Evolutionary conservation across 2,888 invertebrate species (phyloP), one percentile per base, ranked within the genome.

Genomic region (Drosophila meridiana): DNA sequence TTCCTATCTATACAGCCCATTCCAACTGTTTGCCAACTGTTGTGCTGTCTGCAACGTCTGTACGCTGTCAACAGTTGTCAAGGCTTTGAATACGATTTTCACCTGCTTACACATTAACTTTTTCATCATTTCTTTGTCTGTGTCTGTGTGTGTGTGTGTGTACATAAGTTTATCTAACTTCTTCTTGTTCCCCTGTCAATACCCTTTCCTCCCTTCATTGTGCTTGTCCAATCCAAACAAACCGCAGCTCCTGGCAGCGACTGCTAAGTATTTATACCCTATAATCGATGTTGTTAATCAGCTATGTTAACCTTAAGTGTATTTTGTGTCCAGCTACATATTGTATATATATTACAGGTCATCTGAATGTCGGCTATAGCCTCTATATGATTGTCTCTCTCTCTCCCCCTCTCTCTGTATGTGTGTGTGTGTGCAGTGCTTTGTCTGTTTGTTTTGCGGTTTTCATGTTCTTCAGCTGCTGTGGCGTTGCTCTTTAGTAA

Each of bases 1-100:
- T 48, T 45, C 58, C 43, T 59, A 26, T 64, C n/a, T 59, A 8
- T 57, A 13, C 14, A 57, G 3, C 26, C 34, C 28, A 53, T 38
- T 32, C 26, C 28, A 20, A 20, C 20, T 20, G 42, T 45, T 43
- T 62, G 48, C 48, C 42, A 53, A 56, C 58, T 83, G 70, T 67
- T 73, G 47, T 28, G 40, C 53, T 56, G 42, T 68, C 36, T 40
- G 38, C 30, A 60, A n/a, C 66, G 74, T 65, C 69, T 80, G 73
- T 50, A 32, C 48, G 73, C 76, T 89, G 83, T 83, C 89, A 86
- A 78, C 86, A 90, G 89, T 90, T 88, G 89, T 90, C 84, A 86
- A 81, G 83, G 87, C 69, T 88, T 56, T 83, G 65, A 69, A 87
- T 72, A 57, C 69, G 73, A 77, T 88, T 87, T 88, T 73, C 80